Conservation (phyloP, 1,140 invertebrate species). For the Drosophila kikkawai region DNA sequence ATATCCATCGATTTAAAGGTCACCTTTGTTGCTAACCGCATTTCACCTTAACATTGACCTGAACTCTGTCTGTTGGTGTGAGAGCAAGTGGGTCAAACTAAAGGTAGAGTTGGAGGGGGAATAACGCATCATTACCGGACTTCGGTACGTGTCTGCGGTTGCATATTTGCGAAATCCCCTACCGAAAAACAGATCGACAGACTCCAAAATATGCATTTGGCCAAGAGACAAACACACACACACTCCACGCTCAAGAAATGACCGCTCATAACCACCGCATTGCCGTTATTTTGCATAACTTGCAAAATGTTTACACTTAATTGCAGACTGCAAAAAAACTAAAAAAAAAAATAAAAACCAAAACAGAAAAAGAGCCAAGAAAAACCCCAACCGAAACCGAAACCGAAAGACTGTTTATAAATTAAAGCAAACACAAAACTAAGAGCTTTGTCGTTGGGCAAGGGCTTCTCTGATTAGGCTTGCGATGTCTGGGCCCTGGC, state of each 20-base stretch:
- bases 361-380: slow-evolving; percentile 17
- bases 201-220: slow-evolving; percentile 58
- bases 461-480: slow-evolving; percentile 31
- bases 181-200: slow-evolving; percentile 45
- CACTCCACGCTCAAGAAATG: slow-evolving; percentile 32
- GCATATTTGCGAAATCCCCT: slow-evolving; percentile 59
- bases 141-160: slow-evolving; percentile 62
- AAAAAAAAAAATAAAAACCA: neutral
- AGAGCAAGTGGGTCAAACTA: slow-evolving; percentile 53
- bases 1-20: slow-evolving; percentile 12
- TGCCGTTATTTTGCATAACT: slow-evolving; percentile 63
- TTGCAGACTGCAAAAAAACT: slow-evolving; percentile 53
- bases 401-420: slow-evolving; percentile 39
- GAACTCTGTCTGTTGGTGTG: slow-evolving; percentile 29
- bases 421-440: slow-evolving; percentile 34
- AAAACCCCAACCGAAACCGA: slow-evolving; percentile 31
- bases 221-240: slow-evolving; percentile 45
- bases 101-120: slow-evolving; percentile 34
- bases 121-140: slow-evolving; percentile 31
- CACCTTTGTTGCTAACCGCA: slow-evolving; percentile 3
- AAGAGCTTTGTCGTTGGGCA: slow-evolving; percentile 24
- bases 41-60: slow-evolving; percentile 77
- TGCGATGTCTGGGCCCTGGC: slow-evolving; percentile 4
- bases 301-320: slow-evolving; percentile 57
- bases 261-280: slow-evolving; percentile 51